Base-by-base conservation (phyloP, 2,113 vertebrate species). In the Etheostoma spectabile region DNA sequence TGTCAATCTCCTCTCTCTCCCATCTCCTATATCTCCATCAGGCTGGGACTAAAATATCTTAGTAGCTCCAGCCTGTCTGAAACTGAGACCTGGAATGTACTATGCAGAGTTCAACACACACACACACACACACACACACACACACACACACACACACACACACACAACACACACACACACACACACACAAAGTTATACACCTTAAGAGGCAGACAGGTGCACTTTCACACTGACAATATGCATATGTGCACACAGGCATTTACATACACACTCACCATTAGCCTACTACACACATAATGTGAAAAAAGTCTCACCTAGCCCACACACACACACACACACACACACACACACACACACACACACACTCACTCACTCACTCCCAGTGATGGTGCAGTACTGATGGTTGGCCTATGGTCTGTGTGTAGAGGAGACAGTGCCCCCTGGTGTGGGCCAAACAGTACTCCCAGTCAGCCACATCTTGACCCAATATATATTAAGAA, bases 361-460 rank as follows among this genome's bases (percentile, higher is more conserved):
- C 68, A 35, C 48, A 74, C 78, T 64, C 65, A 66, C 35, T 45
- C 27, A 38, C 30, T 14, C 21, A n/a, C 33, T 66, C 62, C 68
- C n/a, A 35, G 46, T 60, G 55, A 8, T 46, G 21, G 61, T 83
- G 78, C 74, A 86, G 77, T 55, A 79, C 46, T 68, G 51, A 79
- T 56, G 77, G 61, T 74, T 69, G 46, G 83, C 68, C 67, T 22
- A 30, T 83, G 76, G 83, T 88, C 84, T 83, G 83, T 92, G 93
- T 87, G 52, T 77, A 94, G 91, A 93, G 91, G 90, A 92, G 92
- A 94, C 91, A 94, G 92, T 92, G 93, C 93, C 93, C 93, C 93
- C 93, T 93, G 90, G 88, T 93, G 93, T 90, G 87, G 69, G 74
- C 74, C 77, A 42, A 55, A 48, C 72, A 80, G 92, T 80, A 94